A percentile compares a stretch with the other conserved stretches of the same genome.
These are phyloP conservation scores for Siphonodentalium dalli DNA, from an alignment of 2,888 invertebrate species.

Conservation along the genomic window DNA sequence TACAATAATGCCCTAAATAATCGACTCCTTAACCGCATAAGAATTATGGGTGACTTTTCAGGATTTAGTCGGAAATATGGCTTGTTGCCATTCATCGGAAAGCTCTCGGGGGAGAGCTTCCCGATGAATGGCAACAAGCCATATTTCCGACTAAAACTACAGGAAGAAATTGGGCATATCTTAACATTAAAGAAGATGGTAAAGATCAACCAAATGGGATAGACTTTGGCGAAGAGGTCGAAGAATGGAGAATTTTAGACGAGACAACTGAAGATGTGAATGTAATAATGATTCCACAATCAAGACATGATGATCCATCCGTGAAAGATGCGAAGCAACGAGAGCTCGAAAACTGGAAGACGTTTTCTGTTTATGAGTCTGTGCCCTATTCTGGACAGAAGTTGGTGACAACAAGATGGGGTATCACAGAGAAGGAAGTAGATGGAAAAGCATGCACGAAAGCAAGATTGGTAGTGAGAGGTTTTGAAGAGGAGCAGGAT, in stretches of 20 bases:
- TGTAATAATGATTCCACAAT: conserved; percentile 2
- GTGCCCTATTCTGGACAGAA: conserved; percentile 15
- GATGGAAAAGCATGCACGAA: conserved; percentile 1
- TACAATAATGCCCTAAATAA: too few relatives aligned
- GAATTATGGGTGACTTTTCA: too few relatives aligned
- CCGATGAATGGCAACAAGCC: too few relatives aligned
- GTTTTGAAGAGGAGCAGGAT: conserved; percentile 22
- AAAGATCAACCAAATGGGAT: conserved; percentile 3
- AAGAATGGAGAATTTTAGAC: conserved; percentile 7
- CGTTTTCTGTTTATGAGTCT: conserved; percentile 15
- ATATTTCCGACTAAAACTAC: too few relatives aligned
- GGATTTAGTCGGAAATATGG: too few relatives aligned
- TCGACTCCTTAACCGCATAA: too few relatives aligned
- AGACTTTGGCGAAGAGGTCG: conserved; percentile 18
- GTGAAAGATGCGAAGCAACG: conserved; percentile 13
- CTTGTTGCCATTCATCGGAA: too few relatives aligned
- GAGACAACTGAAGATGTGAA: conserved; percentile 10
- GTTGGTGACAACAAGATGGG: conserved; percentile 22
- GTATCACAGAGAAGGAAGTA: conserved; percentile 14
- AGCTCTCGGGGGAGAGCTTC: too few relatives aligned
- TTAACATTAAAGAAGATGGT: conserved; percentile 15
- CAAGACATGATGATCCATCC: conserved; percentile 13
- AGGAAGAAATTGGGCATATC: conserved; percentile 22
- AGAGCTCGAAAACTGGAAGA: conserved; percentile 22
- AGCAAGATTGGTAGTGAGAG: conserved; percentile 22